Evolutionary conservation across 1,140 invertebrate species (phyloP).

Genomic region (Megalopta genalis): DNA sequence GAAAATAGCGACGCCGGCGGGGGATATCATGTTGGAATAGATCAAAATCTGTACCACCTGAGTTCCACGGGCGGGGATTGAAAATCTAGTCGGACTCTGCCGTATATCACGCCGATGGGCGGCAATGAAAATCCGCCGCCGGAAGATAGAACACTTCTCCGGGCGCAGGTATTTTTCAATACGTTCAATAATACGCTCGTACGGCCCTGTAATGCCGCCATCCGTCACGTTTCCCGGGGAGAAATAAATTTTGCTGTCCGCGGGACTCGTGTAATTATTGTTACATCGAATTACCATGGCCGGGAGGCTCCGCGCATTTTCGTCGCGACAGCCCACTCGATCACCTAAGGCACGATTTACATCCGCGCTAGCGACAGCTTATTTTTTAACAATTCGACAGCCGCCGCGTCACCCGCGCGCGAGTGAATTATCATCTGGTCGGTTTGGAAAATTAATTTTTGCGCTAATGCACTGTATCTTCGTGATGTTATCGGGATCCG

Average conservation of each 20-base stretch:
- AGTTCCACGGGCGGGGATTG: slow-evolving; percentile 27
- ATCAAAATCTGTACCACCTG: slow-evolving; percentile 27
- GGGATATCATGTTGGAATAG: slow-evolving; percentile 7
- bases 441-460: no score
- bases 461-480: no score
- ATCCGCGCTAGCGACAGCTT: no score
- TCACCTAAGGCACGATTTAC: no score
- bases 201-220: slow-evolving; percentile 21
- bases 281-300: no score
- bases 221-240: background rate
- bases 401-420: no score
- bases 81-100: slow-evolving; percentile 36
- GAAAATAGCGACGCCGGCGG: background rate
- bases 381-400: no score
- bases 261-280: background rate
- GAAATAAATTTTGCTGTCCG: slow-evolving; percentile 3
- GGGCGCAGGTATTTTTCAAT: slow-evolving; percentile 30
- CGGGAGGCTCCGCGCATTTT: no score
- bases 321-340: no score
- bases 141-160: slow-evolving; percentile 15
- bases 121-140: slow-evolving; percentile 17
- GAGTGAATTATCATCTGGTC: no score
- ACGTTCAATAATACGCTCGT: slow-evolving; percentile 29
- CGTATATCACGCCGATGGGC: slow-evolving; percentile 27
- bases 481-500: no score